These are phyloP conservation scores for Mystacides longicornis DNA, from an alignment of 2,888 invertebrate genomes.

Conservation along the genomic window DNA sequence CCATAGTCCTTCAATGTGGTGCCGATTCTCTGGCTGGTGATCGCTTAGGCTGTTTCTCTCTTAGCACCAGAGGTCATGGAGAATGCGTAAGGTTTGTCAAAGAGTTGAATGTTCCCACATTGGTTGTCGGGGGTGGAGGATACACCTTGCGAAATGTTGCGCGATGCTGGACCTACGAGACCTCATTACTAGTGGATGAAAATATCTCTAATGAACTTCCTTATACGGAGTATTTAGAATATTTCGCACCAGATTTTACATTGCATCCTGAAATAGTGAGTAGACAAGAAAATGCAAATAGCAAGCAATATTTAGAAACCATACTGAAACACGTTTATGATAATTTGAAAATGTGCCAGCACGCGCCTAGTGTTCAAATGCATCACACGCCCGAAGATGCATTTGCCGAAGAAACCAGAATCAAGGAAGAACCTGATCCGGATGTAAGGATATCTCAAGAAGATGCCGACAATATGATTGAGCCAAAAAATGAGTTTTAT, in stretches of 20 bases:
- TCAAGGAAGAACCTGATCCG: constrained; percentile 74
- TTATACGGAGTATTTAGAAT: constrained; percentile 92
- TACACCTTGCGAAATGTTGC: constrained; percentile 96
- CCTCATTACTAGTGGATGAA: constrained; percentile 87
- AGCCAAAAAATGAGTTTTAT: constrained; percentile 81
- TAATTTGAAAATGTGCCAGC: constrained; percentile 86
- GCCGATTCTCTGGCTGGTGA: constrained; percentile 97
- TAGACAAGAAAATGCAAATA: constrained; percentile 85
- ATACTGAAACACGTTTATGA: constrained; percentile 86
- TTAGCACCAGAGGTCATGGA: constrained; percentile 92
- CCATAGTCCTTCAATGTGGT: constrained; percentile 96
- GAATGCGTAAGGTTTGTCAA: constrained; percentile 97
- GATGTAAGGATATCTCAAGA: constrained; percentile 71
- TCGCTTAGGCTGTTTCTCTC: constrained; percentile 88
- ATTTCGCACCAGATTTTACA: constrained; percentile 95
- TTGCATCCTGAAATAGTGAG: constrained; percentile 89
- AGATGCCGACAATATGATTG: constrained; percentile 75
- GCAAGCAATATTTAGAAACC: constrained; percentile 89
- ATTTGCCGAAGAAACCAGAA: constrained; percentile 59
- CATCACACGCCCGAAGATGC: constrained; percentile 86
- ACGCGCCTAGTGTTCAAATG: constrained; percentile 97
- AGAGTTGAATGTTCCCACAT: constrained; percentile 81
- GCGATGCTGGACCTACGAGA: constrained; percentile 98
- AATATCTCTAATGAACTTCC: constrained; percentile 92
- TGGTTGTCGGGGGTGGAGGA: constrained; percentile 77